Base-by-base conservation (phyloP, 2,888 invertebrate species). In the Rutpela maculata region DNA sequence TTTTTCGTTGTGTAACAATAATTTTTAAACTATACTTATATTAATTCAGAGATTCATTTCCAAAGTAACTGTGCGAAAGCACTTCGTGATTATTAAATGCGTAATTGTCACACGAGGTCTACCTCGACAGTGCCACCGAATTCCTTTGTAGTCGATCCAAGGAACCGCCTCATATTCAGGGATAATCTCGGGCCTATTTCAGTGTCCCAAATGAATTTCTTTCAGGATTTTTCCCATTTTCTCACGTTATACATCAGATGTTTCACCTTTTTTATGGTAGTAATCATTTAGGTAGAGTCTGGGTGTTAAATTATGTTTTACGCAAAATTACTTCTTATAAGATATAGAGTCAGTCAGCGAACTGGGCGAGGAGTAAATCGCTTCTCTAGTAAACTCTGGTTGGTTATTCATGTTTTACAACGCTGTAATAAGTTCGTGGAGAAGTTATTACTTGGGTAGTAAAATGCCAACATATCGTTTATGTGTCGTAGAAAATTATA, bases 161-260 rank as follows among this genome's bases (percentile, higher is more conserved):
- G 57, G 18, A 57, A 11, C 59, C 4, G 22, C 19, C 19, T 12
- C 18, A 57, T 57, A 19, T 59, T 11, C 15, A 10, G 11, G 59
- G 11, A 22, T 59, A 59, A 59, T 59, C 11, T 5, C 59, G 6
- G 59, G 22, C 59, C 4, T 15, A 22, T 22, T 22, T 19, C 57
- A 18, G 15, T 7, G 18, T 57, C 19, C 59, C 22, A 19, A 59
- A 59, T 59, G 19, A 19, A 19, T 59, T 59, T 59, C 19, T 18
- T 59, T 59, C 59, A 22, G 19, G 59, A 59, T 59, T 59, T 19
- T 59, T 59, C 19, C 11, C 59, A 59, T 59, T 59, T 59, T 59
- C 59, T 59, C 22, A 59, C 59, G 57, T 57, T 57, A 9, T 59
- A 59, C 57, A 17, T 59, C 59, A 59, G 19, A 59, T 59, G 59